Conservation (phyloP, 2,113 vertebrate genomes). For the Sturnira hondurensis region DNA sequence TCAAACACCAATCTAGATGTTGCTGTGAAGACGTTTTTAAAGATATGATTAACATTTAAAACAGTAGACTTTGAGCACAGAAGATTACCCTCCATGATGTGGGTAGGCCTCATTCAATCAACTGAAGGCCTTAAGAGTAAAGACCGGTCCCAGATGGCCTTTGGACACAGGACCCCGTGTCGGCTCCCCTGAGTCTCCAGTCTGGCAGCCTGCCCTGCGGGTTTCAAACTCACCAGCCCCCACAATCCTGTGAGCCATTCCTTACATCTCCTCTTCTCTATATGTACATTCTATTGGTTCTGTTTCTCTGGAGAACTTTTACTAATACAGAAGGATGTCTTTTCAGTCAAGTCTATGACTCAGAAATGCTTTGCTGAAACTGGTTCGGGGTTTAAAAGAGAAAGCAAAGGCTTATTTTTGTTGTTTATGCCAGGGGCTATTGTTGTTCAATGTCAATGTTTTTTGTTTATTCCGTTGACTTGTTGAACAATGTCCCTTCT, state of each 20-base stretch:
- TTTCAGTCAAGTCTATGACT: not conserved
- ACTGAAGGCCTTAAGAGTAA: not conserved
- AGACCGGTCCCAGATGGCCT: not conserved
- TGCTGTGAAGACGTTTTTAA: not conserved
- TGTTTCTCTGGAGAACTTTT: not conserved
- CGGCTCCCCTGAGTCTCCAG: not conserved
- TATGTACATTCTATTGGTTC: not conserved
- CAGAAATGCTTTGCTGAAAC: constrained; percentile 33
- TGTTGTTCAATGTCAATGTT: not conserved
- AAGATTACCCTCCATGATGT: not conserved
- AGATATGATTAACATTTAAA: not conserved
- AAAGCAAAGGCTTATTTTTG: not conserved
- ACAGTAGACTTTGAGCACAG: not conserved
- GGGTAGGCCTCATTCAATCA: not conserved
- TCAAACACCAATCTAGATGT: not conserved
- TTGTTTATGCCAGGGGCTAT: not conserved
- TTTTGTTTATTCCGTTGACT: constrained; percentile 15
- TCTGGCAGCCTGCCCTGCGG: not conserved
- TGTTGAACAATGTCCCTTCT: not conserved
- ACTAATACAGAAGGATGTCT: not conserved
- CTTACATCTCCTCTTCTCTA: not conserved
- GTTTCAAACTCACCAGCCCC: not conserved
- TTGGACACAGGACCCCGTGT: not conserved
- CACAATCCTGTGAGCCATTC: not conserved
- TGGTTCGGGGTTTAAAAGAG: not conserved